Evolutionary conservation across 2,888 invertebrate genomes (phyloP), one percentile per base, ranked within the genome.

Genomic region (Cantharis flavilabris): DNA sequence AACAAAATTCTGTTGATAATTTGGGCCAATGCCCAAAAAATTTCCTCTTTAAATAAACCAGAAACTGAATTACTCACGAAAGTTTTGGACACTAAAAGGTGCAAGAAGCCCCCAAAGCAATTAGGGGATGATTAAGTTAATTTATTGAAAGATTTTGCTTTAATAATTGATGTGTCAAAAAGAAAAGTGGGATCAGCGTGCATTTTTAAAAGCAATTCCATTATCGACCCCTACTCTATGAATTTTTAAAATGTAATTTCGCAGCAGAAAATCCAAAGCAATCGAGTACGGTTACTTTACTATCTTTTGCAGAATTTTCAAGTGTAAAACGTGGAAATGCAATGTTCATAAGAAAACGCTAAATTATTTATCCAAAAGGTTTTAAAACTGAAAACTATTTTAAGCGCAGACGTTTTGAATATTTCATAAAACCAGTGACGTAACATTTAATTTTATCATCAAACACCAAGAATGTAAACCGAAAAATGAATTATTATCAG

Each of bases 211-310:
- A 73, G 76, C 76, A 76, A 76, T 76, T 76, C 76, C 76, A 76
- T 76, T 76, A 76, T 76, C 76, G 76, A 76, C 62, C 70, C 62
- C 65, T 49, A 65, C 73, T 67, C 71, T 67, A 76, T 76, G 76
- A 76, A 76, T 76, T 76, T 73, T 76, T 76, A 76, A 76, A 76
- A 76, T 76, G 73, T 73, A 76, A 76, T 76, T 76, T 76, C 73
- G 73, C 28, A 73, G 72, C 73, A 65, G 71, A 76, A 73, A 70
- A 69, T 33, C 73, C 63, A 18, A 62, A 26, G 18, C 23, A 67
- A 67, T 67, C 26, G 65, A 67, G 65, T 67, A 67, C 65, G 65
- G 65, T 67, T 67, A 67, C 65, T 67, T 67, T 67, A 67, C 26
- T n/a, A 26, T 26, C 65, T 23, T 67, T 26, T 67, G 13, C 23